Conservation (phyloP, 2,888 invertebrate genomes). For the Neoascia interrupta region DNA sequence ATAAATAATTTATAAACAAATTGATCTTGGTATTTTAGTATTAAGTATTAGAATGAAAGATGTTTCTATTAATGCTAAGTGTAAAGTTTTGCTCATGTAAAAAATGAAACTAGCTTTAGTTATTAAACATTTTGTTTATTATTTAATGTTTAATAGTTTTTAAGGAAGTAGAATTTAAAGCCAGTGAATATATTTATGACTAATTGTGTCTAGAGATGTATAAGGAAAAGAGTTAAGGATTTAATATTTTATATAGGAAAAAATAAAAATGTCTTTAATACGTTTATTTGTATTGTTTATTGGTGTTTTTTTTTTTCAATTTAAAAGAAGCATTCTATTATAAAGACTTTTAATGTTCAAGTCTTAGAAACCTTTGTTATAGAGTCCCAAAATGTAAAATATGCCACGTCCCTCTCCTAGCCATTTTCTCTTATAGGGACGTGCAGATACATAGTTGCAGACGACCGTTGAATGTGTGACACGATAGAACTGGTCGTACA, state of each 20-base stretch:
- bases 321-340: too few species aligned
- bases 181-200: conserved; percentile 6
- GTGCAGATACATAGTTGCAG: too few species aligned
- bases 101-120: conserved; percentile 12
- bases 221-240: conserved; percentile 29
- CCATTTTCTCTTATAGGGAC: too few species aligned
- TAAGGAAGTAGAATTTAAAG: conserved; percentile 5
- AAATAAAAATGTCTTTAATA: conserved; percentile 24
- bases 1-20: neutral
- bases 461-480: too few species aligned
- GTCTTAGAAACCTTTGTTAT: too few species aligned
- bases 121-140: conserved; percentile 9
- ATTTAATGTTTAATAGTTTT: conserved; percentile 26
- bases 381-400: too few species aligned
- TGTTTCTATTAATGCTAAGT: conserved; percentile 58
- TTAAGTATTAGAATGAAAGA: conserved; percentile 60
- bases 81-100: conserved; percentile 2
- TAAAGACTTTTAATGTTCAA: too few species aligned
- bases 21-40: conserved; percentile 44
- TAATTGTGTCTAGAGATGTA: conserved; percentile 34
- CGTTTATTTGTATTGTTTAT: conserved; percentile 43
- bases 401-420: too few species aligned
- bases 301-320: too few species aligned
- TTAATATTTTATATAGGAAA: conserved; percentile 60
- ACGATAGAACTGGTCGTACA: too few species aligned